Percentiles rank a stretch among this genome's conserved stretches.
These are phyloP conservation scores for Paramisgurnus dabryanus DNA, from an alignment of 2,113 vertebrate genomes.

Conservation along the genomic window DNA sequence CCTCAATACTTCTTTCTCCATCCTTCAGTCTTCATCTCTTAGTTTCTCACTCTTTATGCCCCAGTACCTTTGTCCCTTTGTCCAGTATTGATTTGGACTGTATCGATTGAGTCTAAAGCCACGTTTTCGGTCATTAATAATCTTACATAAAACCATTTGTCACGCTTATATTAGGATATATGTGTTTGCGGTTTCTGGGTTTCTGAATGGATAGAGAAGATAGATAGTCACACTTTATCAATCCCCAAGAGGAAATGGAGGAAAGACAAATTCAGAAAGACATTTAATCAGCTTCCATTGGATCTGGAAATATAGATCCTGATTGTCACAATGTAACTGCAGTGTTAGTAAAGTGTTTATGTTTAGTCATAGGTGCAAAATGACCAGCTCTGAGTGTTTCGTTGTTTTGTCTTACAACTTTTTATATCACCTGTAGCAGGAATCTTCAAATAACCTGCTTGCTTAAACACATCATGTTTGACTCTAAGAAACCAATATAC, in stretches of 20 bases:
- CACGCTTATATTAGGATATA: constrained; percentile 5
- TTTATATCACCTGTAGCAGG: not conserved
- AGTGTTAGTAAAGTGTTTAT: constrained; percentile 10
- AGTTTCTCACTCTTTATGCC: not conserved
- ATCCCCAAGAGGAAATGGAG: not conserved
- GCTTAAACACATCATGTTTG: not conserved
- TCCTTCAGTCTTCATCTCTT: not conserved
- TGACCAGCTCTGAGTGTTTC: not conserved
- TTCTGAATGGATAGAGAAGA: not conserved
- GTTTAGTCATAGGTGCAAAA: constrained; percentile 2
- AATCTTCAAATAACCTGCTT: not conserved
- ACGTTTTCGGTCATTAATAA: constrained; percentile 31
- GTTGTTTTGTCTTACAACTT: not conserved
- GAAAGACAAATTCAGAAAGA: not conserved
- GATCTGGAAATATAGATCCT: not conserved
- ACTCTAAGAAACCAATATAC: not conserved
- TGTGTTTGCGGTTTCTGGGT: not conserved
- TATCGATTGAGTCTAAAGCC: constrained; percentile 7
- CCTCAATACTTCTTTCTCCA: not conserved
- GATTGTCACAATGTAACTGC: not conserved
- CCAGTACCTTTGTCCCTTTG: not conserved
- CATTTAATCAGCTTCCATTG: constrained; percentile 16
- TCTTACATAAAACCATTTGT: constrained; percentile 19
- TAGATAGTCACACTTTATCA: constrained; percentile 11
- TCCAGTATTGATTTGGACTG: constrained; percentile 29